These are phyloP conservation scores for Tragelaphus imberbis DNA, from an alignment of 2,113 vertebrate species.

Conservation along the genomic window DNA sequence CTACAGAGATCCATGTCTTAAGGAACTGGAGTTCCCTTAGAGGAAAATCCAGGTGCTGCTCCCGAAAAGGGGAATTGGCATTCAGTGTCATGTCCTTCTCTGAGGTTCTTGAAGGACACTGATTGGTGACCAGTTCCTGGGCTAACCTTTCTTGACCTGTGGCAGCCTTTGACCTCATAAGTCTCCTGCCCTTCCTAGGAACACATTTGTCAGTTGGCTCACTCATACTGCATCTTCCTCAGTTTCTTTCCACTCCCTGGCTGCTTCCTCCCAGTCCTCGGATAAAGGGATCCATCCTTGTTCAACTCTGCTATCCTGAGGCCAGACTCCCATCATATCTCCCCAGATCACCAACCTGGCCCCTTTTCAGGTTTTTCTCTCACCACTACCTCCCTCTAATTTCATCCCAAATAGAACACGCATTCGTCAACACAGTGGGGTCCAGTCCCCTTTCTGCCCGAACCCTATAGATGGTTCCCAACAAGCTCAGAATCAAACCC, in stretches of 20 bases:
- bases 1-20: too few relatives aligned
- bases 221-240: neutral
- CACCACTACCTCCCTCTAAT: neutral
- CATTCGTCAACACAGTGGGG: fast-evolving
- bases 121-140: neutral
- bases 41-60: too few relatives aligned
- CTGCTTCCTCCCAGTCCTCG: neutral
- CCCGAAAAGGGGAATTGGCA: fast-evolving
- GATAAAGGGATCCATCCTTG: neutral
- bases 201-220: neutral
- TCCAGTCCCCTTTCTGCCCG: fast-evolving
- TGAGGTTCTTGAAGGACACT: too few relatives aligned
- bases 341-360: fast-evolving
- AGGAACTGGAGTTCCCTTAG: fast-evolving
- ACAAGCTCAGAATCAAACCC: neutral
- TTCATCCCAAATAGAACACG: neutral
- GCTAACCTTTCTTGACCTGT: neutral
- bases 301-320: neutral
- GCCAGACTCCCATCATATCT: neutral
- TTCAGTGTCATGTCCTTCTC: neutral
- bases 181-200: neutral
- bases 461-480: neutral
- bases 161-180: neutral
- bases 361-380: too few relatives aligned
- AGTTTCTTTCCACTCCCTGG: fast-evolving